A percentile compares a stretch with the other conserved stretches of the same genome.
These are phyloP conservation scores for Tachysurus vachellii DNA, from an alignment of 2,113 vertebrate species.

Conservation along the genomic window DNA sequence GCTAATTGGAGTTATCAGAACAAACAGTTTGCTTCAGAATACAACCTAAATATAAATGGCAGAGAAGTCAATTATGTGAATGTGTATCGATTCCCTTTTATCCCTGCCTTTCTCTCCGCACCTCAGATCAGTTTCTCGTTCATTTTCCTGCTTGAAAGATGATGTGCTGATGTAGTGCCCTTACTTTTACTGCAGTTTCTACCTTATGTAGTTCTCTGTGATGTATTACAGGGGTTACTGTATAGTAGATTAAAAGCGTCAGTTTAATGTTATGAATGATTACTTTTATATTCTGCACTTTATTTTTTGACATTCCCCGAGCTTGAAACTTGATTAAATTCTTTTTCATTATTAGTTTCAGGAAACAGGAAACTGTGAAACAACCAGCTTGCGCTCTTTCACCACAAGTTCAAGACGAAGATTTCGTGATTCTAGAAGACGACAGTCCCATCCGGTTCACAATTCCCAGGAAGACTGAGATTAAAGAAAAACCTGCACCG, in stretches of 20 bases:
- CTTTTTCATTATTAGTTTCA: slow-evolving; percentile 33
- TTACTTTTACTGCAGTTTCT: neutral
- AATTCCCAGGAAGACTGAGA: slow-evolving; percentile 60
- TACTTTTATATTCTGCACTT: neutral
- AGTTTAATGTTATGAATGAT: neutral
- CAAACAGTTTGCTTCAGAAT: neutral
- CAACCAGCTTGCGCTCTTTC: slow-evolving; percentile 34
- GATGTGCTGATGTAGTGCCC: neutral
- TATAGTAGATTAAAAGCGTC: neutral
- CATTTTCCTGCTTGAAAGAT: neutral
- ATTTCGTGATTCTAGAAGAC: slow-evolving; percentile 74
- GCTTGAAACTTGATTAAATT: neutral
- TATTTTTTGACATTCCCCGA: neutral
- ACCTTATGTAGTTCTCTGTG: neutral
- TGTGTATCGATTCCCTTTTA: neutral
- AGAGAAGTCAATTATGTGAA: neutral
- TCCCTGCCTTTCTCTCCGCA: neutral
- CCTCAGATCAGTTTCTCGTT: neutral
- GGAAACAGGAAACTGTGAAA: slow-evolving; percentile 42
- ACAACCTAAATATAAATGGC: neutral
- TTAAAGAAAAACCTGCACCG: neutral
- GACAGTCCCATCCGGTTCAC: slow-evolving; percentile 56
- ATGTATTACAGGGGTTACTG: neutral
- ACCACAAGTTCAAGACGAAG: slow-evolving; percentile 62
- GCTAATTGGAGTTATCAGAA: neutral